Evolutionary conservation across 2,113 vertebrate species (phyloP).

Genomic region (Globicephala melas): DNA sequence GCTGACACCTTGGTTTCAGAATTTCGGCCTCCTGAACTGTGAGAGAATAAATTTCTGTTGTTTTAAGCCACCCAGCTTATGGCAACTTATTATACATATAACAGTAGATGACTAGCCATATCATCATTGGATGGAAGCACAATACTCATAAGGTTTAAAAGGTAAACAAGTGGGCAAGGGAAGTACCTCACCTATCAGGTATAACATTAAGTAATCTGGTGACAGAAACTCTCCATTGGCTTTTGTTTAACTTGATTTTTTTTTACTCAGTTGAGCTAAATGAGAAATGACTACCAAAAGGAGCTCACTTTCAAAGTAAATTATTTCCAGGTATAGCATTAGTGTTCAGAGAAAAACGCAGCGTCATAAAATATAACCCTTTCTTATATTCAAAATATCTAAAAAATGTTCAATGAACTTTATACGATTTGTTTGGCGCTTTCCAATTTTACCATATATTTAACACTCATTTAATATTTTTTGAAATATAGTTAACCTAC

Average conservation of each 20-base stretch:
- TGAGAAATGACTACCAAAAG: not conserved
- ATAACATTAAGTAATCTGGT: not conserved
- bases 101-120: not conserved
- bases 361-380: not conserved
- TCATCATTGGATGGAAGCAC: not conserved
- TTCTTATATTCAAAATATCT: not conserved
- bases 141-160: not conserved
- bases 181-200: not conserved
- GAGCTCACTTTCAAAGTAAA: not conserved
- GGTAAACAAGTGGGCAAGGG: not conserved
- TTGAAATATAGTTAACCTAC: too few relatives aligned
- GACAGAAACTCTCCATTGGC: not conserved
- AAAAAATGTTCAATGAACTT: not conserved
- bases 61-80: not conserved
- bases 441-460: not conserved
- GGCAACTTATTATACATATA: not conserved
- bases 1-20: not conserved
- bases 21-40: not conserved
- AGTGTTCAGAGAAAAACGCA: not conserved
- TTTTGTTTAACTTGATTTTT: not conserved
- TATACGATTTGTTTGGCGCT: not conserved
- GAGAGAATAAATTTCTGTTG: not conserved
- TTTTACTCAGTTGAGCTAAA: not conserved
- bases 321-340: not conserved
- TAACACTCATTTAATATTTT: not conserved